A percentile compares a stretch with the other conserved stretches of the same genome.
Conservation (phyloP, 2,888 invertebrate species). For the Atethmia centrago region DNA sequence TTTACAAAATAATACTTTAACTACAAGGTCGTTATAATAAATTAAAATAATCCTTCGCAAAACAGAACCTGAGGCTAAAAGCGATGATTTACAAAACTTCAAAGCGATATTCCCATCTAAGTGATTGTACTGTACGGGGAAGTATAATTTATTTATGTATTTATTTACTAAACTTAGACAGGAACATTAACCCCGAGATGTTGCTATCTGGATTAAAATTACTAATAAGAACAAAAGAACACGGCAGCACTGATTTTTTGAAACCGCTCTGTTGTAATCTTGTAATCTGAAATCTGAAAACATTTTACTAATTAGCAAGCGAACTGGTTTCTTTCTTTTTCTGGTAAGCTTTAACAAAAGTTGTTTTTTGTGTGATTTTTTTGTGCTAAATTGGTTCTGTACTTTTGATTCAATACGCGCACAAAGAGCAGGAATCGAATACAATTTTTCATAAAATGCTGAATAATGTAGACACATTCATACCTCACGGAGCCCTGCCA, state of each 20-base stretch:
- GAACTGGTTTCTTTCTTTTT: slow-evolving; percentile 52
- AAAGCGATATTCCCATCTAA: slow-evolving; percentile 65
- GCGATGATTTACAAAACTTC: slow-evolving; percentile 55
- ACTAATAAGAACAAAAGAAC: slow-evolving; percentile 79
- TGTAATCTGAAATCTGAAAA: slow-evolving; percentile 89
- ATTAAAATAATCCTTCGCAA: slow-evolving; percentile 36
- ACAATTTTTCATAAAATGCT: not conserved
- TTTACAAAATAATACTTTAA: slow-evolving; percentile 15
- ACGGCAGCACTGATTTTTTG: slow-evolving; percentile 74
- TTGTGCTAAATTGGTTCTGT: not conserved
- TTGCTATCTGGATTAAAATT: slow-evolving; percentile 72
- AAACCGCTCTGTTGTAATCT: slow-evolving; percentile 84
- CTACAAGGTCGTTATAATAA: slow-evolving; percentile 25
- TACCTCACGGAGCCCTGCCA: not conserved
- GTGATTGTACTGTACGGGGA: slow-evolving; percentile 63
- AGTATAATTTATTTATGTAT: slow-evolving; percentile 69
- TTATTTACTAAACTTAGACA: slow-evolving; percentile 63
- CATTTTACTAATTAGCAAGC: slow-evolving; percentile 75
- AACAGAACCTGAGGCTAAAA: slow-evolving; percentile 38
- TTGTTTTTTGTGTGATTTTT: not conserved
- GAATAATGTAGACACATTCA: not conserved
- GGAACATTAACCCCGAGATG: slow-evolving; percentile 69
- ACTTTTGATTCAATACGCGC: no score
- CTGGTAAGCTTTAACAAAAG: not conserved
- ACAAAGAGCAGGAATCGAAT: not conserved